A percentile compares a stretch with the other conserved stretches of the same genome.
Conservation (phyloP, 1,140 invertebrate species). For the Drosophila insularis region DNA sequence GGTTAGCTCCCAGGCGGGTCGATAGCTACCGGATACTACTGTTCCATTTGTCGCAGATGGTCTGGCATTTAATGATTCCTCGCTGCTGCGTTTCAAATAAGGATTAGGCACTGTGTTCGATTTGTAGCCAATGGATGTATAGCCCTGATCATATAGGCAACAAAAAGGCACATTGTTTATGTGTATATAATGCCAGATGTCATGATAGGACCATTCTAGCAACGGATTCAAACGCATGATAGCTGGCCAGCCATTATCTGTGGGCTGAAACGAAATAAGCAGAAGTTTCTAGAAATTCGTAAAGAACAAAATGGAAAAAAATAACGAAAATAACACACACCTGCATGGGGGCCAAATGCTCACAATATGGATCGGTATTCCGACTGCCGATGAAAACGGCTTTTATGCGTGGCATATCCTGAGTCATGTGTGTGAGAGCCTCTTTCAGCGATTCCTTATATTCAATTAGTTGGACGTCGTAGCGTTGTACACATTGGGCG, state of each 20-base stretch:
- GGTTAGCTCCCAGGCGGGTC: slow-evolving; percentile 90
- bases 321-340: slow-evolving; percentile 83
- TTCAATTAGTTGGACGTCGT: slow-evolving; percentile 88
- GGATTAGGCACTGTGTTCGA: slow-evolving; percentile 92
- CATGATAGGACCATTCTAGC: slow-evolving; percentile 93
- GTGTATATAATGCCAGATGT: slow-evolving; percentile 95
- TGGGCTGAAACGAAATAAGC: slow-evolving; percentile 84
- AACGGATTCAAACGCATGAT: slow-evolving; percentile 94
- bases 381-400: slow-evolving; percentile 95
- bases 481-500: slow-evolving; percentile 86
- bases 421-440: slow-evolving; percentile 86
- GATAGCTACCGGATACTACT: slow-evolving; percentile 83
- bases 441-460: slow-evolving; percentile 88
- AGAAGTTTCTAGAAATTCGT: not conserved
- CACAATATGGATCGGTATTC: slow-evolving; percentile 91
- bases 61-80: slow-evolving; percentile 61
- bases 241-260: slow-evolving; percentile 93
- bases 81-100: slow-evolving; percentile 83
- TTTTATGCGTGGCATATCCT: slow-evolving; percentile 87
- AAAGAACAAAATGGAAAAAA: not conserved
- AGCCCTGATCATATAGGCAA: slow-evolving; percentile 93
- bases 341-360: slow-evolving; percentile 87
- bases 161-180: slow-evolving; percentile 93
- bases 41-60: slow-evolving; percentile 77
- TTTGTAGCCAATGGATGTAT: slow-evolving; percentile 92